A percentile compares a stretch with the other conserved stretches of the same genome.
These are phyloP conservation scores for Tiliacea aurago DNA, from an alignment of 2,888 invertebrate genomes.

Conservation along the genomic window DNA sequence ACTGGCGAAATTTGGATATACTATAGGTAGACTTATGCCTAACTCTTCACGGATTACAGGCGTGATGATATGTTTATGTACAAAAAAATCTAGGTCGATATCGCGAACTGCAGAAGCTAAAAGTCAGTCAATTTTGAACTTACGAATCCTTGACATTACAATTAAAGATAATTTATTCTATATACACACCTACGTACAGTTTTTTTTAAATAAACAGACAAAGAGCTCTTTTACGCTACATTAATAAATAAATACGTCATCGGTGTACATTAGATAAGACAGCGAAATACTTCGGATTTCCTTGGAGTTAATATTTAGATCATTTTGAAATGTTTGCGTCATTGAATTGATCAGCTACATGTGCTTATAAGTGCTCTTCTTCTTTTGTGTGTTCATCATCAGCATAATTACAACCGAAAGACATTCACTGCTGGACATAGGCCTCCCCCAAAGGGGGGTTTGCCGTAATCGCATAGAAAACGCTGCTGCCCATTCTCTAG, in stretches of 20 bases:
- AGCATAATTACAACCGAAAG: too few relatives aligned
- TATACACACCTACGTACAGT: conserved; percentile 34
- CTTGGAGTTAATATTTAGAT: conserved; percentile 31
- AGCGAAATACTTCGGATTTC: conserved; percentile 33
- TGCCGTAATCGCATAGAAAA: too few relatives aligned
- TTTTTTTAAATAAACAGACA: conserved; percentile 44
- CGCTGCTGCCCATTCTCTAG: too few relatives aligned
- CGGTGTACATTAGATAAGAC: conserved; percentile 26
- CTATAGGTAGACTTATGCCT: not conserved
- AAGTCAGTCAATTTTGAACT: conserved; percentile 36
- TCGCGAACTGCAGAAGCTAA: not conserved
- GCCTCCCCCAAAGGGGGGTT: too few relatives aligned
- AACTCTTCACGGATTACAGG: not conserved
- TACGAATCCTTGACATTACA: conserved; percentile 56
- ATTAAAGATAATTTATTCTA: conserved; percentile 47
- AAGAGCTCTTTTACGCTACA: conserved; percentile 44
- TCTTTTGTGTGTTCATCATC: not conserved
- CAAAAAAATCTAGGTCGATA: not conserved
- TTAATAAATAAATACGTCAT: conserved; percentile 58
- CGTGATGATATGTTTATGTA: too few relatives aligned
- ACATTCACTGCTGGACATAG: too few relatives aligned
- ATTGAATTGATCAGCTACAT: not conserved
- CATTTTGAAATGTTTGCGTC: conserved; percentile 7
- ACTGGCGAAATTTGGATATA: not conserved
- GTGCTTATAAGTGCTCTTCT: not conserved